These are phyloP conservation scores for Galbula dea DNA, from an alignment of 2,113 vertebrate species.

Conservation along the genomic window DNA sequence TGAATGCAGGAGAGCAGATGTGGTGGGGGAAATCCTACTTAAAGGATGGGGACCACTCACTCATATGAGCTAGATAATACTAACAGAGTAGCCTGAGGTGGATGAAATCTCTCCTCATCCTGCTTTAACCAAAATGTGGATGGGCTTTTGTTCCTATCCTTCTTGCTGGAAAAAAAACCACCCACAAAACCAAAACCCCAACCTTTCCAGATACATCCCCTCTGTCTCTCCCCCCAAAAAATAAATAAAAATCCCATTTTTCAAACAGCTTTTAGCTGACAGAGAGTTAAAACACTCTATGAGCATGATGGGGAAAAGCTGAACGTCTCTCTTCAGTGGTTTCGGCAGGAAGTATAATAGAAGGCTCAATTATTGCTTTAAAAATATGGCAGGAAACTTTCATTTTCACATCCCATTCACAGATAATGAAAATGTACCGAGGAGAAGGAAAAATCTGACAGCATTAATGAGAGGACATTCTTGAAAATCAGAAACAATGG, in stretches of 20 bases:
- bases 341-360: conserved; percentile 20
- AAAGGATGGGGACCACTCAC: neutral
- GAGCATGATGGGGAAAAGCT: neutral
- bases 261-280: neutral
- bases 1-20: neutral
- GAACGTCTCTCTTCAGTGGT: neutral
- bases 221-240: neutral
- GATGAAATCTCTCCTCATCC: neutral
- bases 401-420: conserved; percentile 26
- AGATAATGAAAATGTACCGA: conserved; percentile 9
- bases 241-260: neutral
- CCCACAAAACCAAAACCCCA: neutral
- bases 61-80: neutral
- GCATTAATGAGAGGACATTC: conserved; percentile 47
- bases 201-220: neutral
- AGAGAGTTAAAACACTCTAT: neutral
- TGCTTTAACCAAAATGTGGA: neutral
- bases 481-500: conserved; percentile 54
- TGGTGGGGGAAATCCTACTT: neutral
- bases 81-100: neutral
- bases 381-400: conserved; percentile 37
- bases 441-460: conserved; percentile 26
- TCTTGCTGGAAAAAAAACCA: neutral
- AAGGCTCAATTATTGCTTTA: conserved; percentile 24
- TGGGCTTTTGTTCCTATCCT: neutral